Conservation (phyloP, 2,888 invertebrate genomes). For the Eupithecia tripunctaria region DNA sequence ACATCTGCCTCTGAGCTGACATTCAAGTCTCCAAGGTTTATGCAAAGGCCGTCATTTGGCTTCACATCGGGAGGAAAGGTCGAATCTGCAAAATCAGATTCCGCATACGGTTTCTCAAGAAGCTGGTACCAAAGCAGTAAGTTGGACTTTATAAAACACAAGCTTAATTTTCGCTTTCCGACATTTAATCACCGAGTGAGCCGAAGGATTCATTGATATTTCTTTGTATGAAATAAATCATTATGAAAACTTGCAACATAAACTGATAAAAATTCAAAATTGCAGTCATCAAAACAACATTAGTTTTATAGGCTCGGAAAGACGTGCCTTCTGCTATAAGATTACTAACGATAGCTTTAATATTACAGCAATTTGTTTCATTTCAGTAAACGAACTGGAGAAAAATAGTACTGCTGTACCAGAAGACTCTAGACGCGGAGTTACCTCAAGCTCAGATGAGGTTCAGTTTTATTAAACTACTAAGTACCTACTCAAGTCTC, state of each 20-base stretch:
- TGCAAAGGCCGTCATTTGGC: conserved; percentile 84
- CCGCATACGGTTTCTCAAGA: conserved; percentile 71
- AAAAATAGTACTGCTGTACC: conserved; percentile 74
- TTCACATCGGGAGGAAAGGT: conserved; percentile 67
- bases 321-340: not conserved
- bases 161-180: not conserved
- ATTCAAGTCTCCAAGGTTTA: conserved; percentile 82
- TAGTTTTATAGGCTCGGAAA: not conserved
- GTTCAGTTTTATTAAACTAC: conserved; percentile 56
- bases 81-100: conserved; percentile 65
- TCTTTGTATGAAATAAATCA: not conserved
- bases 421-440: conserved; percentile 66
- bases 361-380: conserved; percentile 22
- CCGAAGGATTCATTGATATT: not conserved
- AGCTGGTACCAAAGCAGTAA: conserved; percentile 80
- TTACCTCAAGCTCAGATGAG: conserved; percentile 63
- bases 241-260: not conserved
- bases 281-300: too few species aligned
- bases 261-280: not conserved
- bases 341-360: not conserved
- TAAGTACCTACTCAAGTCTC: conserved; percentile 12
- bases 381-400: conserved; percentile 86
- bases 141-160: conserved; percentile 41
- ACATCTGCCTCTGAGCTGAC: conserved; percentile 61
- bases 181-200: not conserved